These are phyloP conservation scores for Emydoidea blandingii DNA, from an alignment of 2,797 vertebrate genomes.

Conservation along the genomic window DNA sequence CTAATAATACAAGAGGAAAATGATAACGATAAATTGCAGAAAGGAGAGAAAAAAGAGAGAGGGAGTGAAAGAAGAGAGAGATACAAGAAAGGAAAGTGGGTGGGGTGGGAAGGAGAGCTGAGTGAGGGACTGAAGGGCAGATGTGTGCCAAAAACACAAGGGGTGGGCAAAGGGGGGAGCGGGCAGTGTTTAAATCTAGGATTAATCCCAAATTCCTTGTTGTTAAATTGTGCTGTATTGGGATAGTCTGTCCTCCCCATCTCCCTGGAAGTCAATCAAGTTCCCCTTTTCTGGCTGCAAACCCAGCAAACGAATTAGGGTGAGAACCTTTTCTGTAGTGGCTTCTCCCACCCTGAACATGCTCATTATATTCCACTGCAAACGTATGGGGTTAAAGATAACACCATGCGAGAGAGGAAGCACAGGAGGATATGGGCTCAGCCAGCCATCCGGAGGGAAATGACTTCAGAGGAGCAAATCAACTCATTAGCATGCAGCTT, in stretches of 20 bases:
- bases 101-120: background rate
- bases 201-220: background rate
- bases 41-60: background rate
- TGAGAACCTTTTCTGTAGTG: constrained; percentile 5
- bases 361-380: background rate
- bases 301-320: background rate
- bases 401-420: background rate
- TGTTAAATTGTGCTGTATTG: background rate
- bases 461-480: constrained; percentile 49
- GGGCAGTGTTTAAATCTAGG: background rate
- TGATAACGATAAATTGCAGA: background rate
- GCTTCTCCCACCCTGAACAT: background rate
- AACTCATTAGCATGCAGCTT: constrained; percentile 43
- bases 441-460: constrained; percentile 23
- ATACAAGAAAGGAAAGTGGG: background rate
- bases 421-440: background rate
- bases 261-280: background rate
- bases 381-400: background rate
- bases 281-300: background rate
- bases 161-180: background rate
- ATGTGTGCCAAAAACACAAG: background rate
- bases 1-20: background rate
- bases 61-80: background rate
- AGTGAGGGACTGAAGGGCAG: background rate
- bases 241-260: background rate